Evolutionary conservation across 2,888 invertebrate genomes (phyloP).

Genomic region (Drosophila buzzatii): DNA sequence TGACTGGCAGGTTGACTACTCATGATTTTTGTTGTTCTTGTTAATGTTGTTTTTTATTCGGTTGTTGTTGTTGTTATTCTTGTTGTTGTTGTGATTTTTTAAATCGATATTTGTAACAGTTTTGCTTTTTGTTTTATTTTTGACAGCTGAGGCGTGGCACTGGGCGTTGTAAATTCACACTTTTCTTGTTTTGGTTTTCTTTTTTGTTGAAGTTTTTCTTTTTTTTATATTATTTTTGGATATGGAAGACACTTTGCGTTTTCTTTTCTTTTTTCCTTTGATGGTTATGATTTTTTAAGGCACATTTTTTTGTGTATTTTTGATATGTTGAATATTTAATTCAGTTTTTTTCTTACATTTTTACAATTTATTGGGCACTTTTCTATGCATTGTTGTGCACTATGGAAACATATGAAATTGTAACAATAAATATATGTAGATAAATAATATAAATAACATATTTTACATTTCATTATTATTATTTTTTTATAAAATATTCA

Average conservation of each 20-base stretch:
- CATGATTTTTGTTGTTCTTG: slow-evolving; percentile 74
- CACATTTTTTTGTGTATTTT: slow-evolving; percentile 48
- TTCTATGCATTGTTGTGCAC: slow-evolving; percentile 55
- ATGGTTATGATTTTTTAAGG: slow-evolving; percentile 46
- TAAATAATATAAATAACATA: neutral
- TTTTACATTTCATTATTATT: neutral
- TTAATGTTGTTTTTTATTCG: slow-evolving; percentile 17
- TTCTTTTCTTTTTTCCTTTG: slow-evolving; percentile 11
- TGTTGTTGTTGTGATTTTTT: slow-evolving; percentile 36
- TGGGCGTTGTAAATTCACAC: slow-evolving; percentile 54
- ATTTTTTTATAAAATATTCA: too few relatives aligned
- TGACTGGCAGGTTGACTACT: slow-evolving; percentile 85
- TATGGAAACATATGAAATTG: neutral
- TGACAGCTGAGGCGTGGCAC: slow-evolving; percentile 65
- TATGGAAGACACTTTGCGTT: slow-evolving; percentile 59
- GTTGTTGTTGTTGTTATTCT: slow-evolving; percentile 37
- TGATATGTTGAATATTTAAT: slow-evolving; percentile 13
- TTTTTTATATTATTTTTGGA: neutral
- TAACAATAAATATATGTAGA: neutral
- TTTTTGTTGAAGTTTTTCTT: slow-evolving; percentile 15
- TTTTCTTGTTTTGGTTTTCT: slow-evolving; percentile 18
- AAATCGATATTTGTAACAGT: slow-evolving; percentile 1
- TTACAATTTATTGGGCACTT: slow-evolving; percentile 46
- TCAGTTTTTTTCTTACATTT: slow-evolving; percentile 22
- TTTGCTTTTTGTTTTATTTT: slow-evolving; percentile 37